Percentiles rank a stretch among this genome's conserved stretches.
phyloP scores from a whole-genome alignment of 2,113 vertebrate genomes.

The Cyprinodon variegatus region DNA sequence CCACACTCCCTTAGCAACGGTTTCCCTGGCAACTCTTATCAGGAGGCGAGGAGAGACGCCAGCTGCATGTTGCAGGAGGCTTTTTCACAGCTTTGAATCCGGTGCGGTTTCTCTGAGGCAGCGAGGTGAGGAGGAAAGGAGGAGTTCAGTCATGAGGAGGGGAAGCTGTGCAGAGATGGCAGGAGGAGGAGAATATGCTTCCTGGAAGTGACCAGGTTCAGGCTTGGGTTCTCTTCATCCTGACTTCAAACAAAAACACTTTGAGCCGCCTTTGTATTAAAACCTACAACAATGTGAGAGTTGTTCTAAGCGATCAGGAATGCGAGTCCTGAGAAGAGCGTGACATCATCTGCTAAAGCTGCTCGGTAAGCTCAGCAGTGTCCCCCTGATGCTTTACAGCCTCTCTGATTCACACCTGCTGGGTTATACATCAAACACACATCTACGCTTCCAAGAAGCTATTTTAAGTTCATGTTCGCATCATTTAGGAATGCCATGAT shows the following conservation, averaged over 20 bases:
- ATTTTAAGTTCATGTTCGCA: conserved; percentile 30
- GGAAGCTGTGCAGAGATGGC: not conserved
- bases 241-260: not conserved
- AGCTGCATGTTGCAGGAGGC: conserved; percentile 56
- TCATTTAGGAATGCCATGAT: conserved; percentile 39
- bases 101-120: conserved; percentile 32
- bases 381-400: conserved; percentile 6
- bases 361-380: not conserved
- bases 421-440: not conserved
- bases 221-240: no score
- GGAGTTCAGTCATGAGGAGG: conserved; percentile 9
- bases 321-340: conserved; percentile 9
- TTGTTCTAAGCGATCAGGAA: conserved; percentile 41
- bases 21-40: conserved; percentile 78
- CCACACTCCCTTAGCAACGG: conserved; percentile 75
- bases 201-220: conserved; percentile 4
- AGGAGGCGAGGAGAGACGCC: conserved; percentile 60
- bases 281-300: conserved; percentile 5
- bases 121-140: conserved; percentile 5
- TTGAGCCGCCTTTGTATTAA: not conserved
- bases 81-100: conserved; percentile 61
- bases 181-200: not conserved
- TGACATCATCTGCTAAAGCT: conserved; percentile 21
- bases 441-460: not conserved
- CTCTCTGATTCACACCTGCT: not conserved